Conservation (phyloP, 2,113 vertebrate species). For the Amazona guildingii region DNA sequence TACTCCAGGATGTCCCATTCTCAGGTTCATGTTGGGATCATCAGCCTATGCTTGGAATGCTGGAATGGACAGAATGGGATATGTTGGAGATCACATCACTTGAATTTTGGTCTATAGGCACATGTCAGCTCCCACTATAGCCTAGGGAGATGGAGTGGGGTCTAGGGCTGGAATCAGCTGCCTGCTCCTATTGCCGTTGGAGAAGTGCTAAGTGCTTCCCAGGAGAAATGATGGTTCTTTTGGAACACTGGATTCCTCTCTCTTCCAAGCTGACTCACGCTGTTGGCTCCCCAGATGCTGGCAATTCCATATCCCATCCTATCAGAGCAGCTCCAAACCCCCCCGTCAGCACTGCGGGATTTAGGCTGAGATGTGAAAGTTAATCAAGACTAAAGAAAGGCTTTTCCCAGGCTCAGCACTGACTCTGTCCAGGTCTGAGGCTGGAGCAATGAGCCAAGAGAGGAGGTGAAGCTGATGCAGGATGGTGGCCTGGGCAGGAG, state of each 20-base stretch:
- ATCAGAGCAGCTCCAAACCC: neutral
- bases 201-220: neutral
- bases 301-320: neutral
- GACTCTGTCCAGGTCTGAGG: neutral
- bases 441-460: neutral
- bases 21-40: neutral
- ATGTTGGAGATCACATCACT: neutral
- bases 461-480: neutral
- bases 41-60: neutral
- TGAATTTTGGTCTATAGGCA: neutral
- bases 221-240: neutral
- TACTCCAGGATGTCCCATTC: neutral
- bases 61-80: neutral
- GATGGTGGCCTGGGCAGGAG: neutral
- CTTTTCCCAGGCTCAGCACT: neutral
- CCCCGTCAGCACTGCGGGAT: neutral
- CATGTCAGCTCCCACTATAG: neutral
- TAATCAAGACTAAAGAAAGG: neutral
- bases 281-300: neutral
- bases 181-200: neutral
- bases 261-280: neutral
- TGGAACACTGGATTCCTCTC: neutral
- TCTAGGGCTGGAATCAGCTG: neutral
- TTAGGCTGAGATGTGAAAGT: neutral
- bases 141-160: neutral